A percentile compares a stretch with the other conserved stretches of the same genome.
phyloP scores from a whole-genome alignment of 2,797 vertebrate species.

The Peromyscus attwateri region DNA sequence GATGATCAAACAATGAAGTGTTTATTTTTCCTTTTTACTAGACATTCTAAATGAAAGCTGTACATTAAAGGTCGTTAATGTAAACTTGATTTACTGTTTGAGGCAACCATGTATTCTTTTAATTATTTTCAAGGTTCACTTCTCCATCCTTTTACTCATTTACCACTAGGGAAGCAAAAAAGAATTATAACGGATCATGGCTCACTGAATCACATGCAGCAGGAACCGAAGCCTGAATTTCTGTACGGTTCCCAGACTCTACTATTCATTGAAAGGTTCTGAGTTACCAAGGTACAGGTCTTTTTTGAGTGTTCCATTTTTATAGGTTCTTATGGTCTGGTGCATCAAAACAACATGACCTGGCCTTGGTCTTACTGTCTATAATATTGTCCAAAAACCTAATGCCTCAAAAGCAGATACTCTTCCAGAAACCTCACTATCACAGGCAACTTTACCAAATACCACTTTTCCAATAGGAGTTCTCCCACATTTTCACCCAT shows the following conservation, averaged over 20 bases:
- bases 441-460: not conserved
- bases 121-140: not conserved
- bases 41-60: not conserved
- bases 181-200: too few relatives aligned
- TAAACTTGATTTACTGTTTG: not conserved
- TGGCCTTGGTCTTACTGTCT: not conserved
- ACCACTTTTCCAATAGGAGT: not conserved
- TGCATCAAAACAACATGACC: not conserved
- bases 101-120: not conserved
- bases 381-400: not conserved
- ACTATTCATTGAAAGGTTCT: not conserved
- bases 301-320: not conserved
- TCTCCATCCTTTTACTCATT: not conserved
- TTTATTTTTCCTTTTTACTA: not conserved
- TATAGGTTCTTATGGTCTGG: not conserved
- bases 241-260: rapidly evolving
- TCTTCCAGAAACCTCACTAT: not conserved
- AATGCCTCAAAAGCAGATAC: not conserved
- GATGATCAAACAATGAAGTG: not conserved
- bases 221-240: not conserved
- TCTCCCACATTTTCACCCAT: not conserved
- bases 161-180: not conserved
- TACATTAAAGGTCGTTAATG: not conserved
- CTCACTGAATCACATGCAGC: not conserved
- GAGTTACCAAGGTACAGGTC: not conserved